Evolutionary conservation across 2,113 vertebrate genomes (phyloP), one percentile per base, ranked within the genome.

Genomic region (Megaceryle maxima): DNA sequence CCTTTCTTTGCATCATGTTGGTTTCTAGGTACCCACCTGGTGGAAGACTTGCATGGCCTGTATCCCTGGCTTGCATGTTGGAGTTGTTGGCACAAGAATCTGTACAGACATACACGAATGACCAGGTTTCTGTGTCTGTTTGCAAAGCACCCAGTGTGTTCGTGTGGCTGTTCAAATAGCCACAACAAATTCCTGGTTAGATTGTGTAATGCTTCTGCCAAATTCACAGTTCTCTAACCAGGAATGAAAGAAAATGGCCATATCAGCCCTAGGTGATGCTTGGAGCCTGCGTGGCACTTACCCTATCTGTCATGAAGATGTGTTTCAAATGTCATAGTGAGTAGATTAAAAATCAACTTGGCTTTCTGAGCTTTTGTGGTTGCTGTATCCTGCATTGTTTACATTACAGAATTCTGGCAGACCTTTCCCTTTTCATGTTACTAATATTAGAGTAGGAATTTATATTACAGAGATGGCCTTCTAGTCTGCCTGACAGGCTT

Each of bases 31-130:
- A 37, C 43, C 43, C 57, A 68, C 33, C 46, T 56, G 25, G 16
- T 89, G 57, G 53, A 83, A 39, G 72, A 28, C 60, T 77, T 7
- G 6, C n/a, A 4, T 28, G 51, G 14, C 44, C 64, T 41, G 5
- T 25, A 7, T 67, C 39, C 63, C 15, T 63, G 37, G 15, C 63
- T 76, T 29, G 24, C 9, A 2, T 15, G 37, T 15, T 81, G 56
- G 16, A 53, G 37, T 66, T 10, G 16, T 81, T 59, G 46, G 17
- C 1, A 0, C 26, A 26, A 60, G 18, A 33, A 6, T 60, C 51
- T 22, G 22, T 17, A 2, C 29, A 50, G 81, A 35, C 21, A 5
- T 1, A 24, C 0, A 0, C 11, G 69, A 57, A 39, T 2, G 10
- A 28, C 37, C 24, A 3, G 72, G 9, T 70, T 57, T 73, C 46